Conservation (phyloP, 2,113 vertebrate species). For the Archocentrus centrarchus region DNA sequence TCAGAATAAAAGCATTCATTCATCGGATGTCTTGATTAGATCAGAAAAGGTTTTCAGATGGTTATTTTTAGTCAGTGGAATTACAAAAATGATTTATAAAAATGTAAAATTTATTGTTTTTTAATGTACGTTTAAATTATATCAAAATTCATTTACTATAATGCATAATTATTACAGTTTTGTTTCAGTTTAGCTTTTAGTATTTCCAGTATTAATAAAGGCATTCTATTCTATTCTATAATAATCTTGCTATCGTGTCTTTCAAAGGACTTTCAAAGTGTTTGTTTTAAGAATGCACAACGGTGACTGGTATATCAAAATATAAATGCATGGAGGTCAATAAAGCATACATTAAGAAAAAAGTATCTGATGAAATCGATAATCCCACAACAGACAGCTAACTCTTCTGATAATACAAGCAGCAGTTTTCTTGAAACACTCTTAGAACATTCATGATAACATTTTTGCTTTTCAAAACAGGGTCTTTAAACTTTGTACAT, state of each 20-base stretch:
- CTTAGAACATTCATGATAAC: neutral
- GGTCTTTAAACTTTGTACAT: neutral
- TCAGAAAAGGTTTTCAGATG: neutral
- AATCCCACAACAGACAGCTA: too few species aligned
- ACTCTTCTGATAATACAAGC: too few species aligned
- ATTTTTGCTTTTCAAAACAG: neutral
- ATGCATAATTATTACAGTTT: neutral
- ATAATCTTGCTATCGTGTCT: neutral
- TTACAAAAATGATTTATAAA: neutral
- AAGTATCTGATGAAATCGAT: too few species aligned
- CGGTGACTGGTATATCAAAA: neutral
- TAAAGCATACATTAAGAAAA: neutral
- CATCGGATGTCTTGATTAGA: neutral
- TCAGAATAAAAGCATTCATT: slow-evolving; percentile 54
- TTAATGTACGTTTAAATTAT: neutral
- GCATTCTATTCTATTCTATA: neutral
- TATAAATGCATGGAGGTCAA: neutral
- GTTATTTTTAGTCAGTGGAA: neutral
- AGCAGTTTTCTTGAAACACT: neutral
- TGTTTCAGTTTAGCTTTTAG: neutral
- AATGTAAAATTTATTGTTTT: neutral
- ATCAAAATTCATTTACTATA: neutral
- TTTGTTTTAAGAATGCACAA: neutral
- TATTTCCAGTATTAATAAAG: neutral
- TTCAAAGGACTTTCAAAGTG: neutral